A percentile compares a stretch with the other conserved stretches of the same genome.
These are phyloP conservation scores for Drosophila monieri DNA, from an alignment of 2,888 invertebrate species.

Conservation along the genomic window DNA sequence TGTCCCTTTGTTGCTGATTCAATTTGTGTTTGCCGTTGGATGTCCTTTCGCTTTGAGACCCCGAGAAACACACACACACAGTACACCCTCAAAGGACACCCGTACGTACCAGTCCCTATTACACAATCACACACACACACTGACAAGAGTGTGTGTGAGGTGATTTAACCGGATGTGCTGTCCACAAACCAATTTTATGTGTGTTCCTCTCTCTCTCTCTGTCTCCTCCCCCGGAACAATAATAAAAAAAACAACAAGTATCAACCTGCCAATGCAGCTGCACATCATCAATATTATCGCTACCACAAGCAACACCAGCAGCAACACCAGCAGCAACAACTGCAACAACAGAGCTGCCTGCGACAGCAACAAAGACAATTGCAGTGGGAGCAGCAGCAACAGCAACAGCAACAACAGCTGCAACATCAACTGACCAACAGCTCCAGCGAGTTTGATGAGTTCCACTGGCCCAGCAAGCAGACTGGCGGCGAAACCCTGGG, in stretches of 20 bases:
- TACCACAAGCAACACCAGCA: slow-evolving; percentile 65
- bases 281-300: slow-evolving; percentile 80
- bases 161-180: slow-evolving; percentile 52
- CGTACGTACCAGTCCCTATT: background rate
- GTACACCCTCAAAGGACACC: slow-evolving; percentile 13
- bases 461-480: slow-evolving; percentile 72
- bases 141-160: slow-evolving; percentile 13
- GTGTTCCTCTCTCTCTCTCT: slow-evolving; percentile 40
- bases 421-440: slow-evolving; percentile 64
- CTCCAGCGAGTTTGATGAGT: slow-evolving; percentile 73
- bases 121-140: slow-evolving; percentile 6
- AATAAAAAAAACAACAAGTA: slow-evolving; percentile 54
- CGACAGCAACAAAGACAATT: slow-evolving; percentile 48
- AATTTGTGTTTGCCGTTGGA: slow-evolving; percentile 39
- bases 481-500: slow-evolving; percentile 35
- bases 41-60: slow-evolving; percentile 37
- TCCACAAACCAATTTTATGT: slow-evolving; percentile 65
- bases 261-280: slow-evolving; percentile 61
- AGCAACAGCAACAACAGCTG: slow-evolving; percentile 42
- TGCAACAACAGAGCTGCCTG: slow-evolving; percentile 35
- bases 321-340: slow-evolving; percentile 47
- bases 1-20: slow-evolving; percentile 43
- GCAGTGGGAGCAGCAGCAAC: slow-evolving; percentile 39
- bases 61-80: slow-evolving; percentile 11
- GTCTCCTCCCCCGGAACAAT: slow-evolving; percentile 22